Percentiles rank a stretch among this genome's conserved stretches.
Evolutionary conservation across 2,113 vertebrate species (phyloP).

Genomic region (Brachyhypopomus gauderio): DNA sequence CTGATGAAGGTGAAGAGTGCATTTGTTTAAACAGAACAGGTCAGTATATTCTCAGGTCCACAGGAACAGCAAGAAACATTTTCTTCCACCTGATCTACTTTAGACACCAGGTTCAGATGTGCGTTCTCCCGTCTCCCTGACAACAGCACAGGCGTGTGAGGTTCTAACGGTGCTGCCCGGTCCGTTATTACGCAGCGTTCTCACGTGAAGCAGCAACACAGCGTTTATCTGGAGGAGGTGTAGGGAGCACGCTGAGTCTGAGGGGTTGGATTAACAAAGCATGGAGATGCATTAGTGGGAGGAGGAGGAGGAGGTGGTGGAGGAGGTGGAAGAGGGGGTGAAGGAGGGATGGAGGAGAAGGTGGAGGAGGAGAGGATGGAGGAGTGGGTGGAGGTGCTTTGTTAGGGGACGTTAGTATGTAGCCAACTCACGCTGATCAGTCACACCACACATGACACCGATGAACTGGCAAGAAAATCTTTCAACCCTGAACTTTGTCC

Average conservation of each 20-base stretch:
- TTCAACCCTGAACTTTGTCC: neutral
- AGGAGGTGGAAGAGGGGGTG: no score
- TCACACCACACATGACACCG: conserved; percentile 64
- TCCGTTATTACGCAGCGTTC: no score
- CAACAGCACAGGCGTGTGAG: neutral
- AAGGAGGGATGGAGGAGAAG: conserved; percentile 39
- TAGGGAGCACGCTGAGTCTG: conserved; percentile 44
- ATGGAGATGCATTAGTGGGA: conserved; percentile 64
- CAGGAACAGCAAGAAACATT: conserved; percentile 76
- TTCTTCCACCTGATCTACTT: conserved; percentile 80
- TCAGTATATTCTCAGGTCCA: conserved; percentile 19
- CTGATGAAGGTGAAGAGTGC: conserved; percentile 57
- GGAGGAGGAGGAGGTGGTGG: conserved; percentile 49
- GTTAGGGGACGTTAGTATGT: conserved; percentile 45
- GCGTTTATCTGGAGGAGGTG: conserved; percentile 6
- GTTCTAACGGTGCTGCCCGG: no score
- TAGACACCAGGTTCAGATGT: conserved; percentile 32
- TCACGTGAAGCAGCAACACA: no score
- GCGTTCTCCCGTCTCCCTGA: neutral
- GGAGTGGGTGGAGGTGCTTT: no score
- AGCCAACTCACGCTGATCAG: conserved; percentile 63
- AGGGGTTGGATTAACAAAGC: conserved; percentile 67
- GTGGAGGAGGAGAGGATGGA: neutral
- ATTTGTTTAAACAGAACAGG: conserved; percentile 36
- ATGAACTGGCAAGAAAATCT: conserved; percentile 57